Evolutionary conservation across 2,888 invertebrate genomes (phyloP).

Genomic region (Thecophora atra): DNA sequence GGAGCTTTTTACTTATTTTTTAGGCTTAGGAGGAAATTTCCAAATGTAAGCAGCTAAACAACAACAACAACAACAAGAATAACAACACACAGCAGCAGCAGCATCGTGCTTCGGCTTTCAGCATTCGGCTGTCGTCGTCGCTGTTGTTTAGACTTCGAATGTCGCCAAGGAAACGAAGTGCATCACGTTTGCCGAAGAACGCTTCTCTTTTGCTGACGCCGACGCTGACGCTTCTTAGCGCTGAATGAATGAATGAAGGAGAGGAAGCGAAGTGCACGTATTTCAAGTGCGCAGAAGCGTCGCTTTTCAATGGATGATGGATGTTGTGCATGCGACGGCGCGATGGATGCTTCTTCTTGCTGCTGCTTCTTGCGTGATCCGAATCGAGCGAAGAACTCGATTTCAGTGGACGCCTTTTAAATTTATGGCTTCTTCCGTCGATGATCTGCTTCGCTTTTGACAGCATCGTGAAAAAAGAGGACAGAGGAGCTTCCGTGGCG

Average conservation of each 20-base stretch:
- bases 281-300: constrained; percentile 23
- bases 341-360: neutral
- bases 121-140: constrained; percentile 14
- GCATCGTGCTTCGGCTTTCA: constrained; percentile 2
- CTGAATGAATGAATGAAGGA: neutral
- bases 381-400: neutral
- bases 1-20: neutral
- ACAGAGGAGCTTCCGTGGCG: neutral
- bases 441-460: too few relatives aligned
- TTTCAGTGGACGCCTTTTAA: too few relatives aligned
- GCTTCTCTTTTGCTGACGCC: neutral
- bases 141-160: neutral
- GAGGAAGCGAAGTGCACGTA: neutral
- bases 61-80: too few relatives aligned
- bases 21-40: constrained; percentile 24
- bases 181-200: constrained; percentile 16
- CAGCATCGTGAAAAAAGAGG: neutral
- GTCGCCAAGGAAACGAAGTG: constrained; percentile 29
- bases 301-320: constrained; percentile 19
- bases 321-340: constrained; percentile 5
- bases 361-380: neutral
- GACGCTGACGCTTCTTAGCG: neutral
- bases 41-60: constrained; percentile 27
- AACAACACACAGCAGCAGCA: too few relatives aligned
- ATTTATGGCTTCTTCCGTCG: neutral